phyloP scores from a whole-genome alignment of 2,888 invertebrate species.

The Brenthis hecate region DNA sequence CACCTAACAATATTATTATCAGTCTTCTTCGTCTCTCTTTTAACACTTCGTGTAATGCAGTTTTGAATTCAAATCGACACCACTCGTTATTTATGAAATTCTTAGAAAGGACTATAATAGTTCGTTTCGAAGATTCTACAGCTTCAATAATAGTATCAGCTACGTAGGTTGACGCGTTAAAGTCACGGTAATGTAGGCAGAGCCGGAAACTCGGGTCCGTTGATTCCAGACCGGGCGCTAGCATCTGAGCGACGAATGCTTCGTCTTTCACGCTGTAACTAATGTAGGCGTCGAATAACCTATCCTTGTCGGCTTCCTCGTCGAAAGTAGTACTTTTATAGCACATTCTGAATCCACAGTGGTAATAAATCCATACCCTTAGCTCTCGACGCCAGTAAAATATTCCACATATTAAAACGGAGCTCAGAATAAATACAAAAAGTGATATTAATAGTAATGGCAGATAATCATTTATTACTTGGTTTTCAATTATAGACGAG shows the following conservation, averaged over 20 bases:
- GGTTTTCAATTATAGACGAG: conserved; percentile 87
- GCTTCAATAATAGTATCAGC: conserved; percentile 96
- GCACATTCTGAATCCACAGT: conserved; percentile 92
- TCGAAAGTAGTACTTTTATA: conserved; percentile 91
- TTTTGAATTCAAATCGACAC: conserved; percentile 97
- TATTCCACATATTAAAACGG: conserved; percentile 88
- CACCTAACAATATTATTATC: conserved; percentile 94
- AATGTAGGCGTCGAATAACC: conserved; percentile 96
- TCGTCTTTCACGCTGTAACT: conserved; percentile 97
- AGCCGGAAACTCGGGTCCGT: conserved; percentile 91
- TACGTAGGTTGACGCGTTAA: conserved; percentile 93
- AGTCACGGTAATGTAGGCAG: conserved; percentile 95
- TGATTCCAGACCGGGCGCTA: conserved; percentile 93
- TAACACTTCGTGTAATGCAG: conserved; percentile 94
- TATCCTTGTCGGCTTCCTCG: conserved; percentile 91
- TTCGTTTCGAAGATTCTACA: conserved; percentile 93
- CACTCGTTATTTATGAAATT: conserved; percentile 98
- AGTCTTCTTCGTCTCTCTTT: conserved; percentile 93
- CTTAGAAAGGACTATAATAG: conserved; percentile 94
- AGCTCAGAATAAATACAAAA: conserved; percentile 89
- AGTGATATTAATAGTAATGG: conserved; percentile 90
- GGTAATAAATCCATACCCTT: conserved; percentile 92
- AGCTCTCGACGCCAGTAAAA: conserved; percentile 92
- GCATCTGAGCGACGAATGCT: conserved; percentile 93
- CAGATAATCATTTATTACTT: conserved; percentile 91